Evolutionary conservation across 2,797 vertebrate genomes (phyloP).

Genomic region (Hippoglossus hippoglossus): DNA sequence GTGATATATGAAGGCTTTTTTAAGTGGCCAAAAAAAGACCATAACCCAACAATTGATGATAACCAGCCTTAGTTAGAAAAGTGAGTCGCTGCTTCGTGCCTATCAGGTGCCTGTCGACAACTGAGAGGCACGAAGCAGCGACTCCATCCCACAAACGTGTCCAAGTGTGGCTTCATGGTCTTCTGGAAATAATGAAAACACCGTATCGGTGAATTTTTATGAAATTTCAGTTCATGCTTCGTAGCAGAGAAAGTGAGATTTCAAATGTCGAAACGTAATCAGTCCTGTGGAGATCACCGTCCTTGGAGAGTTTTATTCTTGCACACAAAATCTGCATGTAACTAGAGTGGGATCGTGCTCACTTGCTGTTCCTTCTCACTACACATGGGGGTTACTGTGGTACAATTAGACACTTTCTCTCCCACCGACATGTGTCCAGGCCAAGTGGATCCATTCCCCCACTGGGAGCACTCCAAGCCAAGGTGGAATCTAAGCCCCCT

Average conservation of each 20-base stretch:
- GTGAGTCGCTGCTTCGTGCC: too few relatives aligned
- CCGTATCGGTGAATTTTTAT: too few relatives aligned
- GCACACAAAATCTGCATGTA: not conserved
- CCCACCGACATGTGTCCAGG: constrained; percentile 57
- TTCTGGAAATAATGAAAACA: not conserved
- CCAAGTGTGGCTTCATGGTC: not conserved
- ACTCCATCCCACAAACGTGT: too few relatives aligned
- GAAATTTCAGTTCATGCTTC: too few relatives aligned
- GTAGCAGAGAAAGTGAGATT: too few relatives aligned
- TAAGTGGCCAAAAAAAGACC: too few relatives aligned
- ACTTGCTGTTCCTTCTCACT: constrained; percentile 21
- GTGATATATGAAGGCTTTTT: too few relatives aligned
- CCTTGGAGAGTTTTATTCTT: not conserved
- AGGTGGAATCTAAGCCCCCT: constrained; percentile 77
- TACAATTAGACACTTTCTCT: constrained; percentile 54
- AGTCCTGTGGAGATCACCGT: not conserved
- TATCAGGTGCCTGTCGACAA: not conserved
- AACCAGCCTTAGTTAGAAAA: not conserved
- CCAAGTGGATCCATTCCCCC: constrained; percentile 75
- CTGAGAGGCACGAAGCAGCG: too few relatives aligned
- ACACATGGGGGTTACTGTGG: constrained; percentile 17
- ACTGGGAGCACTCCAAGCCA: constrained; percentile 70
- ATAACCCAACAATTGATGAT: not conserved
- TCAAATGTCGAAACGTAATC: not conserved
- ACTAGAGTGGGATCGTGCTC: not conserved